phyloP scores from a whole-genome alignment of 2,797 vertebrate genomes.

The Microctenopoma stevenorrisi region DNA sequence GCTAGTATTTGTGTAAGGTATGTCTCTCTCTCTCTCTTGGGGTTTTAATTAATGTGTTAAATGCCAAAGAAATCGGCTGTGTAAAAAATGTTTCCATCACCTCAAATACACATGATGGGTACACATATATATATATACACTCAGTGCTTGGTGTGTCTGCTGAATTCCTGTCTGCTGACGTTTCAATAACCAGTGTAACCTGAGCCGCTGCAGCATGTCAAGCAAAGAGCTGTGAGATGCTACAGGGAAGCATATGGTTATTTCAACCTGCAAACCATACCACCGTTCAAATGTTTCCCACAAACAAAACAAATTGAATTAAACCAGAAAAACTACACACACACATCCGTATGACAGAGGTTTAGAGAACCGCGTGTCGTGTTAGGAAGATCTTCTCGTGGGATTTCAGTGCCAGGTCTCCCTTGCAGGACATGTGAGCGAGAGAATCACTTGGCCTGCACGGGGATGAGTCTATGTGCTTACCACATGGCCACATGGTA shows the following conservation, averaged over 20 bases:
- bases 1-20: slow-evolving; percentile 47
- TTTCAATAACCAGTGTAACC: slow-evolving; percentile 62
- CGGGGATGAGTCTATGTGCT: slow-evolving; percentile 50
- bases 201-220: slow-evolving; percentile 45
- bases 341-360: not conserved
- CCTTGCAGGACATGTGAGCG: slow-evolving; percentile 59
- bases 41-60: not conserved
- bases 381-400: slow-evolving; percentile 45
- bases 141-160: slow-evolving; percentile 18
- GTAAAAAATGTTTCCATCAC: slow-evolving; percentile 12
- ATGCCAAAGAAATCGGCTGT: slow-evolving; percentile 5
- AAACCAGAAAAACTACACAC: no score
- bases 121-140: slow-evolving; percentile 3
- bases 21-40: not conserved
- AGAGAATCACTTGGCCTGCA: slow-evolving; percentile 39
- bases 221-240: slow-evolving; percentile 18
- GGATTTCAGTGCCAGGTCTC: slow-evolving; percentile 8
- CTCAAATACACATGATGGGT: no score
- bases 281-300: not conserved
- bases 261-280: slow-evolving; percentile 17
- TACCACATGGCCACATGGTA: slow-evolving; percentile 57
- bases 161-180: slow-evolving; percentile 19
- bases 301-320: no score
- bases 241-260: slow-evolving; percentile 18
- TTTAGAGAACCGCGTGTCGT: slow-evolving; percentile 21